Evolutionary conservation across 1,140 invertebrate species (phyloP).

Genomic region (Neodiprion fabricii): DNA sequence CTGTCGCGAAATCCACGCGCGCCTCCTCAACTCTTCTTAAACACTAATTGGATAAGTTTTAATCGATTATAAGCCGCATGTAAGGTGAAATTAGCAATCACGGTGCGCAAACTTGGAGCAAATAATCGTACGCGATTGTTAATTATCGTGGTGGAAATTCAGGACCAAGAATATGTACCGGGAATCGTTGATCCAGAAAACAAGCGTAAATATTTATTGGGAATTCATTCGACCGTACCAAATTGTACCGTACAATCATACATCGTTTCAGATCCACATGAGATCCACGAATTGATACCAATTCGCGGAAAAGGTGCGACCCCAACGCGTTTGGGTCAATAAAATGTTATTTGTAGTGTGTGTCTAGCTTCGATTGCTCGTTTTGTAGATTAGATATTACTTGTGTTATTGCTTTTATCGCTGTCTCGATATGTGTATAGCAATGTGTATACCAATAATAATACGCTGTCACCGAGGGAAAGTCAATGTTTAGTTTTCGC

Average conservation of each 20-base stretch:
- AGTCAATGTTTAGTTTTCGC: background rate
- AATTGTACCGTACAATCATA: background rate
- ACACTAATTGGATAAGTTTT: conserved; percentile 3
- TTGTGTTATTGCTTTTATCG: background rate
- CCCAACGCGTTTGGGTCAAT: background rate
- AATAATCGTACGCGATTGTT: too few species aligned
- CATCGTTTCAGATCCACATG: background rate
- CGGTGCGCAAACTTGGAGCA: too few species aligned
- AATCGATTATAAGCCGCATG: background rate
- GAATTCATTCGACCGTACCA: background rate
- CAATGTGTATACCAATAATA: too few species aligned
- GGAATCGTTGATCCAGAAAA: background rate
- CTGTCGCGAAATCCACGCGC: too few species aligned
- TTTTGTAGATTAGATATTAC: background rate
- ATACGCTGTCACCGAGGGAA: background rate
- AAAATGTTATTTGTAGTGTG: background rate
- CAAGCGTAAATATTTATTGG: background rate
- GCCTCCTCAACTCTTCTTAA: too few species aligned
- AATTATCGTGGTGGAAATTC: too few species aligned
- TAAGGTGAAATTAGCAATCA: too few species aligned
- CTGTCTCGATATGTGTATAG: background rate
- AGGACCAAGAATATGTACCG: too few species aligned
- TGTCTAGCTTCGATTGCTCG: background rate
- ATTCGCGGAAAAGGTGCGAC: background rate
- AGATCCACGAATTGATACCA: background rate